Percentiles rank a stretch among this genome's conserved stretches.
phyloP scores from a whole-genome alignment of 2,797 vertebrate species.

The Malurus splendens region DNA sequence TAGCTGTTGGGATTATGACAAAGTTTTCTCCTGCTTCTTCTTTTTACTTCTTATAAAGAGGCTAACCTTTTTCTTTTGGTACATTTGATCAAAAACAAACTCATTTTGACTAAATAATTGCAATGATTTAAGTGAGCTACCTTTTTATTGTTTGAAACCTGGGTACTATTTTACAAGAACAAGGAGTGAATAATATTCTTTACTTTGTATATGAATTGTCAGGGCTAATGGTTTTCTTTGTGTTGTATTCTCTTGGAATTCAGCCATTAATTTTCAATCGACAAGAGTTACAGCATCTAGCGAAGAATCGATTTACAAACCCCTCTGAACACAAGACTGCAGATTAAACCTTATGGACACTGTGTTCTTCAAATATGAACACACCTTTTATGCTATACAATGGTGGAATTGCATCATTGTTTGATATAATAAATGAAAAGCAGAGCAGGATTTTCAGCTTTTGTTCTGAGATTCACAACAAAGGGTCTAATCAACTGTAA shows the following conservation, averaged over 20 bases:
- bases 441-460: not conserved
- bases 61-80: not conserved
- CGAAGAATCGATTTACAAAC: constrained; percentile 55
- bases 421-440: constrained; percentile 43
- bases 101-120: constrained; percentile 51
- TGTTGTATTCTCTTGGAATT: constrained; percentile 51
- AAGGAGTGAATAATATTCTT: constrained; percentile 40
- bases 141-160: constrained; percentile 36
- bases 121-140: constrained; percentile 19
- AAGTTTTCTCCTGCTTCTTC: not conserved
- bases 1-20: not conserved
- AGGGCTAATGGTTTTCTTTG: constrained; percentile 58
- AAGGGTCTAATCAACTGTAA: constrained; percentile 33
- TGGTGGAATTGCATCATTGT: constrained; percentile 9
- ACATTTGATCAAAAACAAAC: constrained; percentile 30
- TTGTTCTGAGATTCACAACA: constrained; percentile 39
- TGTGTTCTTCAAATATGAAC: constrained; percentile 26
- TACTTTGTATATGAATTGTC: constrained; percentile 59
- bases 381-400: constrained; percentile 22
- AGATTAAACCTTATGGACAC: constrained; percentile 52
- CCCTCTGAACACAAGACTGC: constrained; percentile 27
- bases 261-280: constrained; percentile 61
- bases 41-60: constrained; percentile 13
- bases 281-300: constrained; percentile 45
- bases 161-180: constrained; percentile 40